phyloP scores from a whole-genome alignment of 2,888 invertebrate species.

The Cantharis flavilabris region DNA sequence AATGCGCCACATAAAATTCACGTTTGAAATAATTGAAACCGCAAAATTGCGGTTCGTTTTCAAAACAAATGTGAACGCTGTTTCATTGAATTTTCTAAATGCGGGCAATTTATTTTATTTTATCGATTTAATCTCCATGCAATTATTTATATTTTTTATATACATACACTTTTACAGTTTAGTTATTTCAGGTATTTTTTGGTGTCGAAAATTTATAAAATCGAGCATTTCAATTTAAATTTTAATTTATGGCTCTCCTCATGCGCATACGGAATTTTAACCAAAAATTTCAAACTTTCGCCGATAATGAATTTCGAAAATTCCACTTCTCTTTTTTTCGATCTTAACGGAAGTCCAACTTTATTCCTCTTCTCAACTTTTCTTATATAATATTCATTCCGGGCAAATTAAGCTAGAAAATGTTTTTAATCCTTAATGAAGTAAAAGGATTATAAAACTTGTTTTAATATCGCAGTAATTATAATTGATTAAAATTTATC shows the following conservation, averaged over 20 bases:
- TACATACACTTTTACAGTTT: not conserved
- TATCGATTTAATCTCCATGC: not conserved
- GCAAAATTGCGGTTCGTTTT: slow-evolving; percentile 14
- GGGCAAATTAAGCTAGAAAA: not conserved
- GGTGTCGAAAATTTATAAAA: not conserved
- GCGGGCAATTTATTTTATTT: not conserved
- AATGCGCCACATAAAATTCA: slow-evolving; percentile 3
- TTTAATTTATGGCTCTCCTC: not conserved
- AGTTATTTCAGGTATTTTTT: not conserved
- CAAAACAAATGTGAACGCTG: not conserved
- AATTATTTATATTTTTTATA: not conserved
- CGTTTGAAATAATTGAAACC: slow-evolving; percentile 10
- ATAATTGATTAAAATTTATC: not conserved
- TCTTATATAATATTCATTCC: not conserved
- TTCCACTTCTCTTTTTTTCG: not conserved
- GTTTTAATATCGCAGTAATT: not conserved
- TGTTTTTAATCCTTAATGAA: not conserved
- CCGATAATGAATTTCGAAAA: not conserved
- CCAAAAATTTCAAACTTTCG: not conserved
- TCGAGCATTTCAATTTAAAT: not conserved
- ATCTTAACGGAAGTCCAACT: not conserved
- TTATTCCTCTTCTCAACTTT: not conserved
- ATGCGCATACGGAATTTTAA: not conserved
- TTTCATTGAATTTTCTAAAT: not conserved
- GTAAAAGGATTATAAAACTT: not conserved